Conservation (phyloP, 2,797 vertebrate species). For the Channallabes apus region DNA sequence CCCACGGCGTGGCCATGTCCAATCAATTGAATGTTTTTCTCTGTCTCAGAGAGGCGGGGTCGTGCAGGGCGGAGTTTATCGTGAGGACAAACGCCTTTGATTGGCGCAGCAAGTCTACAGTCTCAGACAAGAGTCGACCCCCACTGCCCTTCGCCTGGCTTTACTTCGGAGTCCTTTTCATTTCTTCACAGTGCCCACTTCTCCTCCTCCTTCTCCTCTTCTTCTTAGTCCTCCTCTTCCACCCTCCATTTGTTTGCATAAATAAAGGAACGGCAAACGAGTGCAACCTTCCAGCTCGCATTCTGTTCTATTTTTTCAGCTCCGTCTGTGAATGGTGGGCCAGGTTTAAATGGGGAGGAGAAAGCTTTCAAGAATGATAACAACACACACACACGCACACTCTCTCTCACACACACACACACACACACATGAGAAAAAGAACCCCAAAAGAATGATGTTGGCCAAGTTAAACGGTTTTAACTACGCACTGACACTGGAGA, state of each 20-base stretch:
- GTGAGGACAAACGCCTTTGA: conserved; percentile 58
- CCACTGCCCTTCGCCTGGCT: conserved; percentile 28
- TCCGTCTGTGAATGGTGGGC: conserved; percentile 47
- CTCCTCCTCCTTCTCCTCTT: conserved; percentile 21
- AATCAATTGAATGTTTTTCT: conserved; percentile 59
- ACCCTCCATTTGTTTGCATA: conserved; percentile 53
- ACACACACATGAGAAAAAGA: not conserved
- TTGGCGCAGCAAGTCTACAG: conserved; percentile 47
- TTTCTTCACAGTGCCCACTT: conserved; percentile 30
- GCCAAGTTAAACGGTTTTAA: conserved; percentile 49
- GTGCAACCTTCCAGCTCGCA: conserved; percentile 47
- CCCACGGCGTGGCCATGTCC: conserved; percentile 59
- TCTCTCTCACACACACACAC: not conserved
- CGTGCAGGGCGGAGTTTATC: conserved; percentile 54
- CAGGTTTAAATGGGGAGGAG: conserved; percentile 48
- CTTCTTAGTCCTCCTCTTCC: conserved; percentile 31
- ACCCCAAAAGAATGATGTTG: conserved; percentile 36
- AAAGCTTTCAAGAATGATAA: conserved; percentile 34
- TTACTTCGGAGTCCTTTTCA: conserved; percentile 40
- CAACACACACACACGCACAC: not conserved
- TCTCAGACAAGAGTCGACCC: conserved; percentile 33
- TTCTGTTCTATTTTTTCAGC: conserved; percentile 56
- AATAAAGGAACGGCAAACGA: conserved; percentile 58
- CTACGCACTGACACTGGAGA: conserved; percentile 33
- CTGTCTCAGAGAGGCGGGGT: conserved; percentile 55